A percentile compares a stretch with the other conserved stretches of the same genome.
Evolutionary conservation across 2,113 vertebrate genomes (phyloP).

Genomic region (Mixornis gularis): DNA sequence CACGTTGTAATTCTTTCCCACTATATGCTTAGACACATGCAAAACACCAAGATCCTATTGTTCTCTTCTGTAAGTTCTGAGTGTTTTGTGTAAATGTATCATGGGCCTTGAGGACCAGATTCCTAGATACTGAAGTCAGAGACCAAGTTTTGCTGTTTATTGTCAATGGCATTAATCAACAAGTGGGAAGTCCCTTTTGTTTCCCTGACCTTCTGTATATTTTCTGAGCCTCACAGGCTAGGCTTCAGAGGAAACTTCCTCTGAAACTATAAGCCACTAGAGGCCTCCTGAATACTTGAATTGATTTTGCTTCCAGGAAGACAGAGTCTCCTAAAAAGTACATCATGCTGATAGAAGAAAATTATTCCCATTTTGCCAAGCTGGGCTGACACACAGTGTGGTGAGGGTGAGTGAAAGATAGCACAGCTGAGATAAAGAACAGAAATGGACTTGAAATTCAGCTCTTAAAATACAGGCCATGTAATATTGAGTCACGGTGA

Average conservation of each 20-base stretch:
- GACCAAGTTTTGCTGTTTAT: slow-evolving; percentile 5
- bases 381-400: slow-evolving; percentile 22
- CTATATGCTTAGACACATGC: slow-evolving; percentile 35
- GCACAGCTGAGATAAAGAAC: slow-evolving; percentile 46
- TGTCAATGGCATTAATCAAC: slow-evolving; percentile 22
- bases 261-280: slow-evolving; percentile 62
- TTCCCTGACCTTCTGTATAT: background rate
- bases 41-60: slow-evolving; percentile 32
- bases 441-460: slow-evolving; percentile 62
- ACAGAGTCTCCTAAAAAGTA: slow-evolving; percentile 63
- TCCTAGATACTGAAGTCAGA: slow-evolving; percentile 42
- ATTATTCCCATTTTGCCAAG: slow-evolving; percentile 27
- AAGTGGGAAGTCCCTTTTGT: slow-evolving; percentile 9
- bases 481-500: slow-evolving; percentile 60
- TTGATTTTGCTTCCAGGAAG: slow-evolving; percentile 71
- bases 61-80: slow-evolving; percentile 28
- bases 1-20: slow-evolving; percentile 52
- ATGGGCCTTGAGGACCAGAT: slow-evolving; percentile 9
- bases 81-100: slow-evolving; percentile 15
- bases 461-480: slow-evolving; percentile 61
- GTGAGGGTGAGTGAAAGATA: slow-evolving; percentile 30
- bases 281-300: slow-evolving; percentile 68
- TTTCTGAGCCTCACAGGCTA: background rate
- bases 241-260: slow-evolving; percentile 63
- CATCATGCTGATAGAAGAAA: slow-evolving; percentile 44